Evolutionary conservation across 2,888 invertebrate genomes (phyloP), one percentile per base, ranked within the genome.

Genomic region (Orchesella flavescens): DNA sequence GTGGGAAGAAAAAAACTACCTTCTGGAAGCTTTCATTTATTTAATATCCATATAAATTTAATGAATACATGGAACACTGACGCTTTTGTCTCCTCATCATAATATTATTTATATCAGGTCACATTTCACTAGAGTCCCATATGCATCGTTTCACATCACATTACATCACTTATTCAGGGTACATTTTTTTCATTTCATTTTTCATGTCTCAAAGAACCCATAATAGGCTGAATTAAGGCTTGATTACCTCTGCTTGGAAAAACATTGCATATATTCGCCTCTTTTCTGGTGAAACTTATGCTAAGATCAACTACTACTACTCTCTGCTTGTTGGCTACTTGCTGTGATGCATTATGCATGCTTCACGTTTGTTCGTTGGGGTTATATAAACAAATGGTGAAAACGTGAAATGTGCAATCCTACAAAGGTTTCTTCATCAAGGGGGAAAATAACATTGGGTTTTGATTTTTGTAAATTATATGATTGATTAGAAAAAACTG

Each of bases 171-270:
- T 21, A 34, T 63, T 79, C 79, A 79, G 65, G 73, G 65, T 73
- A 72, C 79, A 79, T 21, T 21, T 72, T 79, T 78, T 71, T 43
- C 17, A 61, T 57, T 53, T 65, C 24, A 43, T 17, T n/a, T 77
- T 69, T 77, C 53, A 61, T 69, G 61, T 71, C 53, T 65, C 65
- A 79, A 53, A 72, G 71, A 79, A 23, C 65, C 21, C 49, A 72
- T 71, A 63, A 79, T 61, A 72, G 71, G 71, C 71, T 63, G 63
- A 79, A 79, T 79, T 71, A 79, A 73, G 73, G 73, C 76, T 76
- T 83, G 83, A 83, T 83, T 83, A 83, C 59, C 78, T 74, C 63
- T 49, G 63, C 61, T 77, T 65, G 83, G 77, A 83, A 83, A 83
- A 83, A 34, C 34, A 34, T 34, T 34, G 34, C 2, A 34, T 65